Evolutionary conservation across 2,888 invertebrate species (phyloP), one percentile per base, ranked within the genome.

Genomic region (Mesorhabditis sp.): DNA sequence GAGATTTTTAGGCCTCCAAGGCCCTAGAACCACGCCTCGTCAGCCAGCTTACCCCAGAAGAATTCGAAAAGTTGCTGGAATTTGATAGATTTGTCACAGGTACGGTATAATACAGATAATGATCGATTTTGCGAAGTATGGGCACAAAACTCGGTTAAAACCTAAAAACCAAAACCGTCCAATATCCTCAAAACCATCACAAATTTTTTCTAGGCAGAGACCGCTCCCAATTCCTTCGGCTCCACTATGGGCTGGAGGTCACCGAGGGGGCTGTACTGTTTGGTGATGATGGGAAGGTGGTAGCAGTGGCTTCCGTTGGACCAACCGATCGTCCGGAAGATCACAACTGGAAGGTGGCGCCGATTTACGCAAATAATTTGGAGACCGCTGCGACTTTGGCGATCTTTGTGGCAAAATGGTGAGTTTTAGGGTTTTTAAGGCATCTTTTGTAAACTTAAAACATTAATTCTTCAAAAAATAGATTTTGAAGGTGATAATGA

Each of bases 11-110:
- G 28, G 28, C 28, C 28, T 28, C 28, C 28, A 28, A 28, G 28
- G 28, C 28, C 28, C 28, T 28, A 28, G 28, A 28, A 28, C 28
- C 28, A 28, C 28, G 28, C 28, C 28, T 13, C n/a, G 58, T 50
- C 58, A 50, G 58, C 58, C n/a, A 10, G 10, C 58, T 50, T 50
- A 13, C 58, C 58, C 10, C 7, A 50, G 58, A 50, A 13, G 10
- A 50, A n/a, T 50, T 50, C n/a, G 58, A 50, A n/a, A 50, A 50
- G 58, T 50, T 50, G 58, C 7, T 50, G n/a, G 58, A 10, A 13
- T 50, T 50, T 50, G 58, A 50, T 50, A 50, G 58, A 50, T 13
- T 50, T 50, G 58, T 50, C 58, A 50, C 58, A n/a, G 58, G 58
- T 50, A 50, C n/a, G 58, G 7, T 50, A 13, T 50, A n/a, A 13